Base-by-base conservation (phyloP, 2,113 vertebrate species). In the Clarias batrachus region DNA sequence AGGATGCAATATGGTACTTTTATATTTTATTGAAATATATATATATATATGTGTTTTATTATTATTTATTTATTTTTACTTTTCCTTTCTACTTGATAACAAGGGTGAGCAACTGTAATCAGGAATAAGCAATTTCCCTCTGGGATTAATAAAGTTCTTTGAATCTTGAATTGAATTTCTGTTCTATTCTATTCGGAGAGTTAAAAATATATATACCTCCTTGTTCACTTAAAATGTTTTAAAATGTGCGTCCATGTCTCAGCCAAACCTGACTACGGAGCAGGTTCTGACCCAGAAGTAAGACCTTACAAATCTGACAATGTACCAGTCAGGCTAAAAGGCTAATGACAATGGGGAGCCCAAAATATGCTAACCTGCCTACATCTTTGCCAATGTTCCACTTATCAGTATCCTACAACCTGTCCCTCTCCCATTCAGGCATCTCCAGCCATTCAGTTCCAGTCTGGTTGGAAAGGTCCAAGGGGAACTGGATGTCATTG, bases 381-480 rank as follows among this genome's bases (percentile, higher is more conserved):
- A 81, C 56, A 74, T 62, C 37, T 11, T 33, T 3, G 57, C 79
- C 85, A 82, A 59, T 17, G 59, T 7, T 74, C 60, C 33, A 86
- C 17, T 82, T 86, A 86, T 86, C 85, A 86, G 79, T 82, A 19
- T 71, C 79, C 57, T 60, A 59, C 85, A 82, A 73, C 30, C 16
- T 73, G 62, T 63, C 66, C 37, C 25, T n/a, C 19, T 27, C 23
- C 25, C 71, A 85, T 85, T 81, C 78, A 79, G 52, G 14, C 78
- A 62, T 66, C 63, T 82, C 73, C 81, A 78, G 56, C 83, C 65
- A 60, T 89, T 71, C 68, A 77, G 84, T 85, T 89, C 41, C 57
- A 73, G 81, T 87, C 62, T 60, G 70, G 56, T 17, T 78, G 16
- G 88, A 87, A 80, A 48, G 83, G 70, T 79, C 88, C 56, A 21